Evolutionary conservation across 2,113 vertebrate species (phyloP).

Genomic region (Macheiramphus alcinus): DNA sequence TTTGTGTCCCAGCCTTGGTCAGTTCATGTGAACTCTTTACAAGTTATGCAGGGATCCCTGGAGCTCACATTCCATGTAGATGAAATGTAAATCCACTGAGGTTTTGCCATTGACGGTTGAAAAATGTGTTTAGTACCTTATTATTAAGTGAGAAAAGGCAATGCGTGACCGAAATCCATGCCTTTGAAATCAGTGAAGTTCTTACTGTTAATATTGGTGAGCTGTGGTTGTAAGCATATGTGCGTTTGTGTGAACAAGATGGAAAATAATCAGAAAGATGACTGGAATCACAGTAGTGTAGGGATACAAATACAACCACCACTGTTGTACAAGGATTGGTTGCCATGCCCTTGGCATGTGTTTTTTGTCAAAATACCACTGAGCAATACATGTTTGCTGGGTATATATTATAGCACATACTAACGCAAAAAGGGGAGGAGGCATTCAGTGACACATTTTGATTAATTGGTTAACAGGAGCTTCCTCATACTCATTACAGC

Average conservation of each 20-base stretch:
- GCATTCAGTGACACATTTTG: slow-evolving; percentile 4
- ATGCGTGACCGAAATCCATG: background rate
- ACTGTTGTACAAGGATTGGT: background rate
- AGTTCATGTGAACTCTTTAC: background rate
- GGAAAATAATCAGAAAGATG: background rate
- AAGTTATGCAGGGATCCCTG: background rate
- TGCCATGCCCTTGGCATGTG: background rate
- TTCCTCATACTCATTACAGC: slow-evolving; percentile 49
- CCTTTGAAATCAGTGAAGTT: background rate
- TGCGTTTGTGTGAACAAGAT: background rate
- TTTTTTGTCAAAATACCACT: background rate
- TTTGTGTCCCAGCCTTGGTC: background rate
- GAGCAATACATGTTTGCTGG: background rate
- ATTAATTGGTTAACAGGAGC: slow-evolving; percentile 48
- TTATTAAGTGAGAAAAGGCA: background rate
- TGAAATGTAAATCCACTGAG: background rate
- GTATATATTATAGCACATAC: background rate
- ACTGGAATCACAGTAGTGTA: background rate
- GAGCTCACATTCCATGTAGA: background rate
- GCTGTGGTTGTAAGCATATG: background rate
- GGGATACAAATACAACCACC: background rate
- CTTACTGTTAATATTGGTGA: background rate
- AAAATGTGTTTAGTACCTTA: background rate
- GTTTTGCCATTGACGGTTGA: background rate
- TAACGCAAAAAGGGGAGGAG: background rate